A percentile compares a stretch with the other conserved stretches of the same genome.
Evolutionary conservation across 2,797 vertebrate species (phyloP).

Genomic region (Tenualosa thibaudeaui): DNA sequence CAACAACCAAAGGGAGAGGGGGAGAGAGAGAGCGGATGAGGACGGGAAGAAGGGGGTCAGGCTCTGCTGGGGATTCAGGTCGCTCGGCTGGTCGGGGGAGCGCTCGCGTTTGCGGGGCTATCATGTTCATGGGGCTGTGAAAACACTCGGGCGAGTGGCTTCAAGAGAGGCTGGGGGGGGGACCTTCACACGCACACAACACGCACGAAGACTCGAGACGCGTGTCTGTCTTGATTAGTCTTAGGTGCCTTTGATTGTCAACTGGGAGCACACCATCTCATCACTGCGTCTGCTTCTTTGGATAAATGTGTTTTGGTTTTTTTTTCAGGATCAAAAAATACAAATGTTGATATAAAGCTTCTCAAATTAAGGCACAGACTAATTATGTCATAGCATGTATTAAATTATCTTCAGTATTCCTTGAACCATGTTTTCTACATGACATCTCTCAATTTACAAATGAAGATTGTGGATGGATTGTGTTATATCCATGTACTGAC

Average conservation of each 20-base stretch:
- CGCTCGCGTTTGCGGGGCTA: background rate
- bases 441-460: background rate
- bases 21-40: constrained; percentile 66
- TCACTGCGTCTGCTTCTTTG: background rate
- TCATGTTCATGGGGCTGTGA: background rate
- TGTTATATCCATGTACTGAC: background rate
- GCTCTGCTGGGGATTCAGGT: constrained; percentile 58
- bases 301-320: background rate
- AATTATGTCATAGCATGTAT: background rate
- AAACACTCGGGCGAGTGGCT: constrained; percentile 7
- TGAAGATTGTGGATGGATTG: background rate
- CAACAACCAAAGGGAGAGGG: constrained; percentile 85
- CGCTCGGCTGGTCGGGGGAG: constrained; percentile 11
- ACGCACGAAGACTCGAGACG: background rate
- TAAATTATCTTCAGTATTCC: background rate
- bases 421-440: background rate
- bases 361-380: background rate
- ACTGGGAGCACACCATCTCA: background rate
- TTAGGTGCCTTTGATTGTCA: background rate
- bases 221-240: background rate
- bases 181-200: background rate
- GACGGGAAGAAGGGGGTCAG: constrained; percentile 79
- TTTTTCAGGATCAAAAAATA: background rate
- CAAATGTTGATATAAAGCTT: background rate
- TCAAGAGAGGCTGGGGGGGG: background rate